These are phyloP conservation scores for Dicycla oo DNA, from an alignment of 2,888 invertebrate genomes.

Conservation along the genomic window DNA sequence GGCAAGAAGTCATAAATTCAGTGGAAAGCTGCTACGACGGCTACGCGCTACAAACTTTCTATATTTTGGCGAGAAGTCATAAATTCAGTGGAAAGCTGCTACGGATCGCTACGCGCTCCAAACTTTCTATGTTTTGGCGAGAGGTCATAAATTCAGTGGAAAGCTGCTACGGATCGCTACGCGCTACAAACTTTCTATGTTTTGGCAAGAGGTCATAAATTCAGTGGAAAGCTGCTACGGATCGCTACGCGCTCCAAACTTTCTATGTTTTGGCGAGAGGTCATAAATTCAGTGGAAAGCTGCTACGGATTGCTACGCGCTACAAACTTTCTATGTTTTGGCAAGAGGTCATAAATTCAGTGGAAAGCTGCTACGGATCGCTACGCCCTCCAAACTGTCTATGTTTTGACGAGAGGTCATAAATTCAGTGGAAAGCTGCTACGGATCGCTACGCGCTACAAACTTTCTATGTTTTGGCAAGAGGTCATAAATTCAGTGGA, in stretches of 20 bases:
- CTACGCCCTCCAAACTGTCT: not conserved
- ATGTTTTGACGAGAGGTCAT: not conserved
- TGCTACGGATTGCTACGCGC: no score
- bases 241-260: not conserved
- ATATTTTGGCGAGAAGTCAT: no score
- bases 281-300: no score
- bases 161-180: not conserved
- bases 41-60: no score
- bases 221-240: not conserved
- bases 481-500: no score
- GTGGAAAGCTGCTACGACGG: not conserved
- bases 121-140: not conserved
- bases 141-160: not conserved
- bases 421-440: not conserved
- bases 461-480: no score
- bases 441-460: no score
- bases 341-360: no score
- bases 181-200: not conserved
- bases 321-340: no score
- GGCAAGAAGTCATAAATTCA: no score
- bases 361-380: not conserved
- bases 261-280: slow-evolving; percentile 1
- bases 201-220: not conserved
- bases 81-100: not conserved
- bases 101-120: not conserved